phyloP scores from a whole-genome alignment of 2,888 invertebrate species.

The Mythimna impura region DNA sequence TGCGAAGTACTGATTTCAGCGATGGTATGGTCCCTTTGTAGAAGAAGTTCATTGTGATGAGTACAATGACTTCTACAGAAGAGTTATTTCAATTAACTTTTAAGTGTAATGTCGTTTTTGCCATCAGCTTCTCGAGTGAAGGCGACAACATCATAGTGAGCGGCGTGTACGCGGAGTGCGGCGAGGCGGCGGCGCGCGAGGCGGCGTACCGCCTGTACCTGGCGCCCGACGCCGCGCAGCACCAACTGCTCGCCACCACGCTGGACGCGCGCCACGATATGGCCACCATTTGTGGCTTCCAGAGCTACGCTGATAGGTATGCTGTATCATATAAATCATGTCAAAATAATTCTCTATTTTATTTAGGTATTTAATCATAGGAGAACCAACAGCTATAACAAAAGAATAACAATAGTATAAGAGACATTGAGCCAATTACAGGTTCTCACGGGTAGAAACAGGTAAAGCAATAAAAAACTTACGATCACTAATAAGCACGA shows the following conservation, averaged over 20 bases:
- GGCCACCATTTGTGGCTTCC: conserved; percentile 97
- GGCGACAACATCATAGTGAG: conserved; percentile 94
- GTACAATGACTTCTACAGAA: not conserved
- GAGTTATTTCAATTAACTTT: not conserved
- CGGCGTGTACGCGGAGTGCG: conserved; percentile 96
- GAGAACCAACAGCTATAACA: too few relatives aligned
- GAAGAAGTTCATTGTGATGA: not conserved
- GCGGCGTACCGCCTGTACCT: conserved; percentile 96
- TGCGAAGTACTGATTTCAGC: not conserved
- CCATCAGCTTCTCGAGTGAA: conserved; percentile 90
- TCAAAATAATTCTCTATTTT: too few relatives aligned
- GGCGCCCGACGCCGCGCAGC: conserved; percentile 94
- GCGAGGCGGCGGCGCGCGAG: conserved; percentile 95
- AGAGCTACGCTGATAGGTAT: conserved; percentile 96
- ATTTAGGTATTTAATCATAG: too few relatives aligned
- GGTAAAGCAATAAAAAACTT: too few relatives aligned
- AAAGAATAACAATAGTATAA: too few relatives aligned
- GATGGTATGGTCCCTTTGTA: not conserved
- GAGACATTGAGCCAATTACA: too few relatives aligned
- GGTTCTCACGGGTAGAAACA: too few relatives aligned
- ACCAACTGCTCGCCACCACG: conserved; percentile 93
- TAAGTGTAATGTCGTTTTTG: not conserved
- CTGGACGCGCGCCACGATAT: conserved; percentile 94
- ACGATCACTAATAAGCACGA: too few relatives aligned
- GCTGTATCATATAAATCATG: too few relatives aligned